A percentile compares a stretch with the other conserved stretches of the same genome.
Conservation (phyloP, 2,888 invertebrate genomes). For the Deilephila elpenor region DNA sequence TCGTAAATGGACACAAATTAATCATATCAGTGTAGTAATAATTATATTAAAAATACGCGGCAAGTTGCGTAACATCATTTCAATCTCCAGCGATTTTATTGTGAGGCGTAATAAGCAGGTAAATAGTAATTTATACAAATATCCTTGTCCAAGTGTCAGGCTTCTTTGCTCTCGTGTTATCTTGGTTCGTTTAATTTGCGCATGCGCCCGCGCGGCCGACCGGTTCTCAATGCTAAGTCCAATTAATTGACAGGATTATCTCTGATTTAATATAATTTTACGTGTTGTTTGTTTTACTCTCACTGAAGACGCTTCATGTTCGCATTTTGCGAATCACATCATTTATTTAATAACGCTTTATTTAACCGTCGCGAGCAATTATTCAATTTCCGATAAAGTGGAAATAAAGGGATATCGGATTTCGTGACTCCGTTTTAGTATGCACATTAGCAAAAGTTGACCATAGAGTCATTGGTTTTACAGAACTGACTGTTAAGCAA, state of each 20-base stretch:
- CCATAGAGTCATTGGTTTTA: too few species aligned
- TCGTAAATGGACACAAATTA: too few species aligned
- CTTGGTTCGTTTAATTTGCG: conserved; percentile 71
- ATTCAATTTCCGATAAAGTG: conserved; percentile 30
- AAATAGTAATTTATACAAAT: conserved; percentile 59
- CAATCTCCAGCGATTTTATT: conserved; percentile 18
- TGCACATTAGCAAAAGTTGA: neutral
- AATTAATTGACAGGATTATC: conserved; percentile 85
- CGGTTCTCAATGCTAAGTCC: conserved; percentile 81
- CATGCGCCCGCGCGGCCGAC: conserved; percentile 76
- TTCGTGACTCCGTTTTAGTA: neutral
- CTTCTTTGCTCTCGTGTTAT: conserved; percentile 60
- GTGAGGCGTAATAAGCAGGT: conserved; percentile 43
- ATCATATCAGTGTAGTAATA: neutral
- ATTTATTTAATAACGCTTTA: conserved; percentile 48
- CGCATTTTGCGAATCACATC: conserved; percentile 59
- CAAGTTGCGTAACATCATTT: conserved; percentile 9
- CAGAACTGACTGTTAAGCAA: too few species aligned
- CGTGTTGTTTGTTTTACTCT: conserved; percentile 78
- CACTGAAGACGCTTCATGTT: conserved; percentile 61
- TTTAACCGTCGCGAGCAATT: conserved; percentile 4
- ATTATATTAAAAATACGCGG: neutral
- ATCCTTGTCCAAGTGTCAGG: conserved; percentile 52
- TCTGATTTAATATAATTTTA: conserved; percentile 83
- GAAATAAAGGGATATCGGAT: neutral